A percentile compares a stretch with the other conserved stretches of the same genome.
phyloP scores from a whole-genome alignment of 1,140 invertebrate genomes.

The Drosophila jambulina region DNA sequence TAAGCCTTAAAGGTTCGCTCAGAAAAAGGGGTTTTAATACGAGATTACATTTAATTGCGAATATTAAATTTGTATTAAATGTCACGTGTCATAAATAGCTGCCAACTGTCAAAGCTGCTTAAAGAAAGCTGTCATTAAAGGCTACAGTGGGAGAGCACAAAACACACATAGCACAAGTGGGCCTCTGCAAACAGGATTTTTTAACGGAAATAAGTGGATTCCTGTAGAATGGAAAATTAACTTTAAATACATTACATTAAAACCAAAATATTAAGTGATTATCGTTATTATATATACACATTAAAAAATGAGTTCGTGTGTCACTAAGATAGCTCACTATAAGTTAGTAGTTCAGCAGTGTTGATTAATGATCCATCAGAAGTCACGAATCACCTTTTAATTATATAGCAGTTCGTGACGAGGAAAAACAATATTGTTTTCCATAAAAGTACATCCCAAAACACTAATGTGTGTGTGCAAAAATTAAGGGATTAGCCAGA shows the following conservation, averaged over 20 bases:
- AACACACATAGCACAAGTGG: neutral
- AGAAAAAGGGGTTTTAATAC: conserved; percentile 30
- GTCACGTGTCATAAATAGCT: conserved; percentile 47
- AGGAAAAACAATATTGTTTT: neutral
- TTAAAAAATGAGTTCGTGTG: no score
- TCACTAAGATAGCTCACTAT: no score
- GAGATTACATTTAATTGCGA: conserved; percentile 50
- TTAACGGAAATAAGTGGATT: neutral
- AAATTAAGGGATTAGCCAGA: conserved; percentile 8
- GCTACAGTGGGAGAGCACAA: neutral
- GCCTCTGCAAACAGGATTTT: neutral
- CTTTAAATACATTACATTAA: neutral
- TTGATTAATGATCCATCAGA: neutral
- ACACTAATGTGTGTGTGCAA: neutral
- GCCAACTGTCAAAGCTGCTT: conserved; percentile 31
- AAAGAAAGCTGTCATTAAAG: neutral
- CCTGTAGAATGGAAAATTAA: neutral
- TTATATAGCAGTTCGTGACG: neutral
- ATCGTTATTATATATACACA: no score
- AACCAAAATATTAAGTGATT: no score
- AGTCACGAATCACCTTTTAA: neutral
- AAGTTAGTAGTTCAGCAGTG: no score
- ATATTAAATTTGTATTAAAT: conserved; percentile 50
- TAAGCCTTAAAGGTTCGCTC: conserved; percentile 35
- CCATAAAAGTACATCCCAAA: neutral